A percentile compares a stretch with the other conserved stretches of the same genome.
phyloP scores from a whole-genome alignment of 2,113 vertebrate species.

The Syngnathus scovelli region DNA sequence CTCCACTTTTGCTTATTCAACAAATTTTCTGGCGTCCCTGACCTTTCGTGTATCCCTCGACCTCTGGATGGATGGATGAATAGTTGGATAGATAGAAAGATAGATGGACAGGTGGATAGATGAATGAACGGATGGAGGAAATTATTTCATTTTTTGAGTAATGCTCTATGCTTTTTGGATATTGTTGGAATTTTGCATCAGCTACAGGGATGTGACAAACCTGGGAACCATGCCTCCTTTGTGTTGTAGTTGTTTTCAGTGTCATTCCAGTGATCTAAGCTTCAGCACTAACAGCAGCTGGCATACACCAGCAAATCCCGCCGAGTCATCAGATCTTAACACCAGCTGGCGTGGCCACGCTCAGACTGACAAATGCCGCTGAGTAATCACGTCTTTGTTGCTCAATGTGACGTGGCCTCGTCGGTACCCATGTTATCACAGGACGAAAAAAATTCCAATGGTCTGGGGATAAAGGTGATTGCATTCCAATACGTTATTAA shows the following conservation, averaged over 20 bases:
- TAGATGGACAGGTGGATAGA: no score
- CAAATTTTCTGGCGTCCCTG: no score
- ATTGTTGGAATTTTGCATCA: no score
- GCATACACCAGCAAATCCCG: slow-evolving; percentile 50
- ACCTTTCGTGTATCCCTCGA: neutral
- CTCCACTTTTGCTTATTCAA: no score
- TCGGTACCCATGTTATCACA: neutral
- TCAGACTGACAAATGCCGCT: neutral
- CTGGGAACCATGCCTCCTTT: slow-evolving; percentile 41
- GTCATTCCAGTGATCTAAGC: slow-evolving; percentile 48
- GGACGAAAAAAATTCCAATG: neutral
- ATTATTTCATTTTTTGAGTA: no score
- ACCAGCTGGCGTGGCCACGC: neutral
- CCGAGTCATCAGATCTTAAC: slow-evolving; percentile 59
- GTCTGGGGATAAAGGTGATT: no score
- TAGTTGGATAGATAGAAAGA: no score
- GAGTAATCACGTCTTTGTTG: neutral
- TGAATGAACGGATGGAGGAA: no score
- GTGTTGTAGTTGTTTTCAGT: slow-evolving; percentile 35
- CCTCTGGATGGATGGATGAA: no score
- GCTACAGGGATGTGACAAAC: neutral
- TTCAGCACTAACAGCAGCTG: slow-evolving; percentile 60
- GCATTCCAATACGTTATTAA: no score
- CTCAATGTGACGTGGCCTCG: neutral
- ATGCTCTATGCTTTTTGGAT: no score